These are phyloP conservation scores for Danaus melanippus DNA, from an alignment of 1,140 invertebrate genomes.

Conservation along the genomic window DNA sequence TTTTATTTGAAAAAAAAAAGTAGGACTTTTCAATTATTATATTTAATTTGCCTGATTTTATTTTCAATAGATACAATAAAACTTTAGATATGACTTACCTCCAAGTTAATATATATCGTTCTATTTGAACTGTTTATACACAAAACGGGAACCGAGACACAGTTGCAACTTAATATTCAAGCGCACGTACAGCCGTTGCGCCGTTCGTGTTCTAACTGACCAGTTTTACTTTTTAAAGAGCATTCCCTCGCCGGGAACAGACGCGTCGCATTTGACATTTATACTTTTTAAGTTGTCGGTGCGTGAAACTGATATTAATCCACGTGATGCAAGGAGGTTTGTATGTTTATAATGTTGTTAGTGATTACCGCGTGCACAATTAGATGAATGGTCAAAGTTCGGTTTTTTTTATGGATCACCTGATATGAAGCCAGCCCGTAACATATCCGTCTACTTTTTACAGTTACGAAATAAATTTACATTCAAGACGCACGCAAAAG, in stretches of 20 bases:
- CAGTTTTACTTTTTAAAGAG: conserved; percentile 27
- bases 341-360: not conserved
- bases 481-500: no score
- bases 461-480: no score
- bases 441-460: no score
- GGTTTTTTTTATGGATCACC: not conserved
- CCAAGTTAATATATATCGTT: not conserved
- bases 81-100: no score
- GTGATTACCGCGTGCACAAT: not conserved
- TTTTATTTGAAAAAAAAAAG: no score
- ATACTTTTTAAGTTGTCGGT: conserved; percentile 22
- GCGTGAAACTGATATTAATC: conserved; percentile 25
- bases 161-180: not conserved
- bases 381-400: not conserved
- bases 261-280: conserved; percentile 29
- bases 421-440: no score
- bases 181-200: conserved; percentile 20
- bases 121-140: not conserved
- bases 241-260: conserved; percentile 32
- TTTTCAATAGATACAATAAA: no score
- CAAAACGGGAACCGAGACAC: no score
- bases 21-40: no score
- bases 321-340: conserved; percentile 30
- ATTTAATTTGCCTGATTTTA: no score
- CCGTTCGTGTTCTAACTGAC: conserved; percentile 24